Evolutionary conservation across 1,140 invertebrate genomes (phyloP).

Genomic region (Drosophila littoralis): DNA sequence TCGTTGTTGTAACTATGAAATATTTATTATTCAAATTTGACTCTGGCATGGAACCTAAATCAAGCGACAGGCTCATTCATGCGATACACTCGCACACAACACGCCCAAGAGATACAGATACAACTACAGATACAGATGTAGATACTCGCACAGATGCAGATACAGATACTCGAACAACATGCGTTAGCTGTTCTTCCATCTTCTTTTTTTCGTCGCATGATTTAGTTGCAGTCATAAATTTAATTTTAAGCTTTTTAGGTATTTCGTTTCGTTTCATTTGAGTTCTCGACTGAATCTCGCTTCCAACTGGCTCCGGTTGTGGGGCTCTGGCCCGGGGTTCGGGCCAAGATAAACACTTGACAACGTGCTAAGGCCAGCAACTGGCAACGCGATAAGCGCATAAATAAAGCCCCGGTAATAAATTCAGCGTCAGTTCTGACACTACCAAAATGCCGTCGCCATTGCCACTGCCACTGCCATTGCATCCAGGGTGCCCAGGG

Average conservation of each 20-base stretch:
- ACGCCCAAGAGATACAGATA: constrained; percentile 44
- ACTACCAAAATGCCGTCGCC: constrained; percentile 50
- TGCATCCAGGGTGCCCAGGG: background rate
- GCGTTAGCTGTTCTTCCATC: constrained; percentile 27
- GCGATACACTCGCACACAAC: constrained; percentile 22
- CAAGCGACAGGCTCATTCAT: constrained; percentile 71
- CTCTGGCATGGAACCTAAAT: constrained; percentile 66
- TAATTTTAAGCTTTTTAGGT: constrained; percentile 76
- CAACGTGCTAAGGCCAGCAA: constrained; percentile 76
- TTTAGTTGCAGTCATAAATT: constrained; percentile 82
- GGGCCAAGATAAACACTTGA: constrained; percentile 78
- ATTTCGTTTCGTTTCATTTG: constrained; percentile 69
- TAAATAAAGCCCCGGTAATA: constrained; percentile 72
- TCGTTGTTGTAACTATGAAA: constrained; percentile 67
- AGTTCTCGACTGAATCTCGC: constrained; percentile 14
- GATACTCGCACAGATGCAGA: constrained; percentile 5
- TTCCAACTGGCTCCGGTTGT: constrained; percentile 12
- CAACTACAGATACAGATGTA: constrained; percentile 33
- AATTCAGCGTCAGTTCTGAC: constrained; percentile 76
- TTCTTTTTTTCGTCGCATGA: constrained; percentile 65
- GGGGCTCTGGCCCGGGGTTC: constrained; percentile 25
- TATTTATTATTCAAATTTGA: constrained; percentile 83
- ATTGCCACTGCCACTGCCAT: background rate
- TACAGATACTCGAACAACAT: constrained; percentile 29
- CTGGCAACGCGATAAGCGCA: constrained; percentile 71